Evolutionary conservation across 1,140 invertebrate genomes (phyloP), one percentile per base, ranked within the genome.

Genomic region (Coenobita brevimanus): DNA sequence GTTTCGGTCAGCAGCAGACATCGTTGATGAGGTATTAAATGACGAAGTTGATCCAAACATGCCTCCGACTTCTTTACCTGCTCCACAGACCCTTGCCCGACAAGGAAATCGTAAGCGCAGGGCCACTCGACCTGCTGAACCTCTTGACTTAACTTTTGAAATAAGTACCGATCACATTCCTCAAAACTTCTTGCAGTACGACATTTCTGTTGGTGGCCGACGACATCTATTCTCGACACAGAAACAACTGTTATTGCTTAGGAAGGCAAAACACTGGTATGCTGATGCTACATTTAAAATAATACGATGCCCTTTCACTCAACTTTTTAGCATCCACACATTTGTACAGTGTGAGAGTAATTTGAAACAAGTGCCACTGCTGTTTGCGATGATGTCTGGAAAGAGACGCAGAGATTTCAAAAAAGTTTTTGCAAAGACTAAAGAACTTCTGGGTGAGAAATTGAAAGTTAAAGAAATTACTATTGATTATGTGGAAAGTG

Each of bases 351-450:
- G 6, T 10, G 64, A 69, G 4, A n/a, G 33, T n/a, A 69, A 33
- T n/a, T 33, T 69, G 10, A 69, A 69, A n/a, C 64, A 69, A 69
- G 64, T 69, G 6, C 64, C 64, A 4, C 64, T 80, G 50, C 36
- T 80, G 43, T 80, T 80, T 80, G 76, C 30, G 3, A 3, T 80
- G 76, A 80, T 80, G 76, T 80, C 46, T 57, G 46, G 76, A 80
- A 80, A 57, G 33, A 80, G 76, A 62, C 33, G 73, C 41, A 80
- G 54, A 62, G 76, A 80, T n/a, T 57, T 54, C 24, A 80, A 46
- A 80, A 80, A 80, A 80, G 50, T 80, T 33, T 80, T 80, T 10
- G 8, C 1, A 30, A 57, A 54, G 17, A 80, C 30, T 80, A 80
- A 57, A 80, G 46, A 57, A 54, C 43, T 57, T 8, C 36, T 38